Evolutionary conservation across 2,888 invertebrate species (phyloP).

Genomic region (Cerastoderma edule): DNA sequence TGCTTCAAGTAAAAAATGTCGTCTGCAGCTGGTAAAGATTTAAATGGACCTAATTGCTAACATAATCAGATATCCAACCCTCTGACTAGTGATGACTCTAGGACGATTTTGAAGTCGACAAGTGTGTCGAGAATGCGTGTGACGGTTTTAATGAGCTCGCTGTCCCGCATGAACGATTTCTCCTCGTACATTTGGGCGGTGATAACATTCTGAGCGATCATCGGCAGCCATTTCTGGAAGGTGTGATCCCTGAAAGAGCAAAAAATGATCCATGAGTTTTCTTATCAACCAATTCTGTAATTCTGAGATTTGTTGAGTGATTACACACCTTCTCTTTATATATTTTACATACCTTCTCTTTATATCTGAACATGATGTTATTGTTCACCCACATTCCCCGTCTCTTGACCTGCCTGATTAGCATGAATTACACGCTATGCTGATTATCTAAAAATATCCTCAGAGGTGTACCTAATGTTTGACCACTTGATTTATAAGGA

Average conservation of each 20-base stretch:
- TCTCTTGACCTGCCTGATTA: not conserved
- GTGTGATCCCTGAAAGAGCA: slow-evolving; percentile 83
- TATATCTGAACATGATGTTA: not conserved
- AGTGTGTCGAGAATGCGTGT: slow-evolving; percentile 95
- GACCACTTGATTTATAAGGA: no score
- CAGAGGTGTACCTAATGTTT: no score
- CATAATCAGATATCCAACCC: slow-evolving; percentile 80
- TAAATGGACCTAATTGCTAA: no score
- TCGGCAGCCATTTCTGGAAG: slow-evolving; percentile 94
- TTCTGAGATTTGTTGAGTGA: not conserved
- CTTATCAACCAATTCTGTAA: not conserved
- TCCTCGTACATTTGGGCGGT: slow-evolving; percentile 98
- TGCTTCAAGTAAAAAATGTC: no score
- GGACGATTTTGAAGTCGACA: slow-evolving; percentile 90
- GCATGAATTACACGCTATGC: not conserved
- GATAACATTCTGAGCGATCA: slow-evolving; percentile 94
- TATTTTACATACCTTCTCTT: not conserved
- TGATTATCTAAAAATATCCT: no score
- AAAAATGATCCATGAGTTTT: not conserved
- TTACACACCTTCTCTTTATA: not conserved
- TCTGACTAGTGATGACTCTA: slow-evolving; percentile 84
- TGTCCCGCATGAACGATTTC: slow-evolving; percentile 95
- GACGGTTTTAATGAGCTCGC: slow-evolving; percentile 93
- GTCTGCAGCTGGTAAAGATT: no score
- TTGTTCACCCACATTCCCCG: not conserved